Evolutionary conservation across 2,888 invertebrate species (phyloP), one percentile per base, ranked within the genome.

Genomic region (Lacanobia wlatinum): DNA sequence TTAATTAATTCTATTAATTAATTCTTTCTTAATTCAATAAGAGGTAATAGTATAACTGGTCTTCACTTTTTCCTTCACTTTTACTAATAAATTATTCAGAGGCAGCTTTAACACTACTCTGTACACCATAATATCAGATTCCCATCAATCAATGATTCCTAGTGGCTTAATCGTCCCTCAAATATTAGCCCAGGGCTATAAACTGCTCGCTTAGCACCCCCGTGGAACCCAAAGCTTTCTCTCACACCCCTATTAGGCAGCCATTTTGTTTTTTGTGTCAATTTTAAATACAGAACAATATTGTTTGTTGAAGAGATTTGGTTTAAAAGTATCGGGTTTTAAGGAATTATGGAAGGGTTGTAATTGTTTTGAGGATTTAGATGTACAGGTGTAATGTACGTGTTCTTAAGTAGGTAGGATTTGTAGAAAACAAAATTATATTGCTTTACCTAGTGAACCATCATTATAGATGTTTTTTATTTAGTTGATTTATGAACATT

Each of bases 81-180:
- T 14, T 43, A 43, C 10, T 43, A 43, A 28, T 28, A 16, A 8
- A 18, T 18, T 48, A 48, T 48, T 50, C 53, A 70, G 59, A 53
- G n/a, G 10, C 63, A 14, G 0, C 18, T 0, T 8, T 0, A 0
- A 58, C 21, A 55, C 66, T 92, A 89, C 89, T 90, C 94, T 95
- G 79, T 87, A 67, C 65, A 28, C 52, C 53, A 73, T 64, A 80
- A 87, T 92, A 90, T 92, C 90, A 87, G 60, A 86, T 92, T 90
- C 87, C 93, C 94, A 95, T 96, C 95, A 94, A 95, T 95, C 95
- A 94, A 83, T 85, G 84, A 79, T 87, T 87, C 87, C 80, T 85
- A 85, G 78, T 88, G 87, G 89, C 91, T 94, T 94, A 95, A 95
- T 95, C 94, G 92, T 88, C 90, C 88, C 87, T 86, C 94, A 95